Conservation (phyloP, 2,888 invertebrate genomes). For the Polyommatus iphigenia region DNA sequence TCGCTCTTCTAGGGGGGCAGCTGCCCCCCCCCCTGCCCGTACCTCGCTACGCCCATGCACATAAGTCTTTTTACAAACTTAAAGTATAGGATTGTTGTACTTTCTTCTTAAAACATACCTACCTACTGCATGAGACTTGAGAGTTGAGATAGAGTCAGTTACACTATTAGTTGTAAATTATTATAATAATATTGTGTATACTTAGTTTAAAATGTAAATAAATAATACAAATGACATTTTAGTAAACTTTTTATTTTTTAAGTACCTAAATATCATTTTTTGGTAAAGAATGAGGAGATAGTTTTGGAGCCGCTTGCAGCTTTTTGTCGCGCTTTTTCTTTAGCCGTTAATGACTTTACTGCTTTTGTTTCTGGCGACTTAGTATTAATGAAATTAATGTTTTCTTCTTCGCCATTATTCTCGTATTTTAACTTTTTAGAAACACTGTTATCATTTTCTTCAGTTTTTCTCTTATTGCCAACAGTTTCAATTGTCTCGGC, state of each 20-base stretch:
- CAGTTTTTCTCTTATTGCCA: constrained; percentile 79
- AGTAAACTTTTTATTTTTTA: background rate
- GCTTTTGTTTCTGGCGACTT: constrained; percentile 66
- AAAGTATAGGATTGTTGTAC: no score
- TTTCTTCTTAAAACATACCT: background rate
- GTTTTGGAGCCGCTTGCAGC: constrained; percentile 89
- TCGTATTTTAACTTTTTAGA: constrained; percentile 67
- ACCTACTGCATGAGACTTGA: background rate
- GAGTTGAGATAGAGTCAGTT: background rate
- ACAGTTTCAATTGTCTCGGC: constrained; percentile 76
- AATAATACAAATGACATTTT: background rate
- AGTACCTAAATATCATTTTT: constrained; percentile 50
- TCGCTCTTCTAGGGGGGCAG: no score
- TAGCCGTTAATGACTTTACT: constrained; percentile 80
- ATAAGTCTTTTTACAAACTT: no score
- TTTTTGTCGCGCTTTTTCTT: constrained; percentile 87
- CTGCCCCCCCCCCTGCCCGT: no score
- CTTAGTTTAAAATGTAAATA: background rate
- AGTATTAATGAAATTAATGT: constrained; percentile 60
- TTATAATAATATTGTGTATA: background rate
- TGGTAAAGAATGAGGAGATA: constrained; percentile 89
- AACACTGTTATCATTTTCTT: constrained; percentile 53
- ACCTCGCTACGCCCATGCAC: no score
- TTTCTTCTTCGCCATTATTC: constrained; percentile 55
- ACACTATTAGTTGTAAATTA: background rate